Percentiles rank a stretch among this genome's conserved stretches.
These are phyloP conservation scores for Glaucopsyche alexis DNA, from an alignment of 2,888 invertebrate genomes.

Conservation along the genomic window DNA sequence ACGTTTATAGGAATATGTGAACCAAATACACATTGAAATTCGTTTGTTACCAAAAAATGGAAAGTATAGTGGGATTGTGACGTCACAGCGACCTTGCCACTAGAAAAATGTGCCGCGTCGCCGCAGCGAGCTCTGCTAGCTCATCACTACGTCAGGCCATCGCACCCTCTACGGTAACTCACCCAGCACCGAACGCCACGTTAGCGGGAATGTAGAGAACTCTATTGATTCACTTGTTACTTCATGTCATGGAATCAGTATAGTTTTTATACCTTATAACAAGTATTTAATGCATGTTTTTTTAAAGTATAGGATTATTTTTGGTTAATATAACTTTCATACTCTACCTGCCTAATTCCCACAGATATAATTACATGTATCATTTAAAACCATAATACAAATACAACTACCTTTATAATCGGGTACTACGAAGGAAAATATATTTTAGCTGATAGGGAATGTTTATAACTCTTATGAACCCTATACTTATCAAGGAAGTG, in stretches of 20 bases:
- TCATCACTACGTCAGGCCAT: conserved; percentile 62
- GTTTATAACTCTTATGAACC: not conserved
- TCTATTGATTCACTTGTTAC: conserved; percentile 17
- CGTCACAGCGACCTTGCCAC: conserved; percentile 78
- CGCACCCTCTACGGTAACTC: conserved; percentile 42
- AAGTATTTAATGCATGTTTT: no score
- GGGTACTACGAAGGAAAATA: not conserved
- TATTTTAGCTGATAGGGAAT: not conserved
- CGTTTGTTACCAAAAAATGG: conserved; percentile 53
- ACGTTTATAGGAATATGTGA: not conserved
- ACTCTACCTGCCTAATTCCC: no score
- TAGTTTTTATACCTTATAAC: not conserved
- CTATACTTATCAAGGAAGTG: conserved; percentile 7
- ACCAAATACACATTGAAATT: conserved; percentile 29
- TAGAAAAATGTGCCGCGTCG: conserved; percentile 80
- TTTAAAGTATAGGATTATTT: no score
- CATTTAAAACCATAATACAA: no score
- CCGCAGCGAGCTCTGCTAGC: conserved; percentile 61
- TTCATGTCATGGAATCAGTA: not conserved
- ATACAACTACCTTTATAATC: no score
- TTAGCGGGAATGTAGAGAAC: conserved; percentile 9
- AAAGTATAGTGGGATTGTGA: conserved; percentile 67
- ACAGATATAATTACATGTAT: no score
- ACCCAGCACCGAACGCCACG: conserved; percentile 28
- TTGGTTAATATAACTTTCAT: no score